phyloP scores from a whole-genome alignment of 1,140 invertebrate genomes.

The Drosophila pseudoananassae region DNA sequence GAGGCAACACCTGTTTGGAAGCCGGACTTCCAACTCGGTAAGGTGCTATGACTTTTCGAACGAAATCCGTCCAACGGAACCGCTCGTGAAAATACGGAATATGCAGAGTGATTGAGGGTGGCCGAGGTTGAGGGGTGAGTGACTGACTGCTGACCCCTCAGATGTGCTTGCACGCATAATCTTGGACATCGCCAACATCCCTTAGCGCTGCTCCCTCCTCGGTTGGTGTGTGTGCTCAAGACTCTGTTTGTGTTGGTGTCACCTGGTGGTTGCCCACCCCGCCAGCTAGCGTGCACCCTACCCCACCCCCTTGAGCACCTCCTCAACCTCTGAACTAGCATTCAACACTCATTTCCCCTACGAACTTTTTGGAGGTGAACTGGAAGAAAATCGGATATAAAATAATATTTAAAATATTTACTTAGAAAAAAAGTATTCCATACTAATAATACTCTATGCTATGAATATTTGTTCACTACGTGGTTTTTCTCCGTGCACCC shows the following conservation, averaged over 20 bases:
- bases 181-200: slow-evolving; percentile 75
- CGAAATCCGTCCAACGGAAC: slow-evolving; percentile 79
- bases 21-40: slow-evolving; percentile 13
- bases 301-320: slow-evolving; percentile 23
- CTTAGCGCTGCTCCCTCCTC: slow-evolving; percentile 51
- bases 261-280: slow-evolving; percentile 63
- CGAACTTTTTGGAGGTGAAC: slow-evolving; percentile 59
- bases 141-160: slow-evolving; percentile 48
- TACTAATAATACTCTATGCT: neutral
- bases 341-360: slow-evolving; percentile 72
- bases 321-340: slow-evolving; percentile 37
- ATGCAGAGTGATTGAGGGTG: slow-evolving; percentile 13
- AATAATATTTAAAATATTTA: neutral
- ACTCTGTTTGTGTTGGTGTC: slow-evolving; percentile 36
- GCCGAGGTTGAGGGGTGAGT: slow-evolving; percentile 29
- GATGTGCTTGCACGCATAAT: slow-evolving; percentile 77
- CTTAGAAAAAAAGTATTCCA: neutral
- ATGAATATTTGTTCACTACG: too few relatives aligned
- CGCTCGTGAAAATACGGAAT: slow-evolving; percentile 20
- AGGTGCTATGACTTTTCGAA: slow-evolving; percentile 75
- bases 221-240: neutral
- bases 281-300: neutral
- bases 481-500: slow-evolving; percentile 5
- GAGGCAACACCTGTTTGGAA: slow-evolving; percentile 75
- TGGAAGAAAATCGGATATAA: neutral